These are phyloP conservation scores for Globia sparganii DNA, from an alignment of 2,888 invertebrate genomes.

Conservation along the genomic window DNA sequence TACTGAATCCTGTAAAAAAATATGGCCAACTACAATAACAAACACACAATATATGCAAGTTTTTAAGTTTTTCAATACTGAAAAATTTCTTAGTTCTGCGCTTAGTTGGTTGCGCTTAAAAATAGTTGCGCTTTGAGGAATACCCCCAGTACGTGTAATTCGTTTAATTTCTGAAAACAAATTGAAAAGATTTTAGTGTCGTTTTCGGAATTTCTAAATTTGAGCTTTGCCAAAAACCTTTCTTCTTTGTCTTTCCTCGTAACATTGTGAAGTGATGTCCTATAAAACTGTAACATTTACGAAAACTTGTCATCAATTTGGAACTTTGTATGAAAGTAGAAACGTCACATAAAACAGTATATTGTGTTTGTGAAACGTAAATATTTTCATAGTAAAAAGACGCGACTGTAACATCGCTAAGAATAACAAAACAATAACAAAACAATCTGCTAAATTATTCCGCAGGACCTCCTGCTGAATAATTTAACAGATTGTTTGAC, in stretches of 20 bases:
- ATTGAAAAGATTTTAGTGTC: too few species aligned
- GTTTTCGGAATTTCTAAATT: background rate
- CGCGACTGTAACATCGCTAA: constrained; percentile 35
- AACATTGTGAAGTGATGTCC: background rate
- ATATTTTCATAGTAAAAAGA: background rate
- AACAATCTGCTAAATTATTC: too few species aligned
- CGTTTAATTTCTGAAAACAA: too few species aligned
- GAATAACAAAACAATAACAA: constrained; percentile 49
- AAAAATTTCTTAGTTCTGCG: background rate
- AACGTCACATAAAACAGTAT: background rate
- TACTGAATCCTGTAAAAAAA: background rate
- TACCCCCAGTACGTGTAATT: too few species aligned
- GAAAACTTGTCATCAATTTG: background rate
- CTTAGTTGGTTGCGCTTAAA: too few species aligned
- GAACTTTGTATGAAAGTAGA: background rate
- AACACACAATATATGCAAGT: background rate
- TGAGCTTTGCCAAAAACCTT: background rate
- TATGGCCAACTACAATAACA: background rate
- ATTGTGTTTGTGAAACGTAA: background rate
- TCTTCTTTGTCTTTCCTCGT: background rate
- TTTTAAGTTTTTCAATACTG: background rate
- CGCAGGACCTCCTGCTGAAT: constrained; percentile 51
- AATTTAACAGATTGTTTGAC: constrained; percentile 65
- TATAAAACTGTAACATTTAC: background rate
- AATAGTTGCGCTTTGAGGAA: too few species aligned